These are phyloP conservation scores for Oxygymnocypris stewartii DNA, from an alignment of 2,113 vertebrate genomes.

Conservation along the genomic window DNA sequence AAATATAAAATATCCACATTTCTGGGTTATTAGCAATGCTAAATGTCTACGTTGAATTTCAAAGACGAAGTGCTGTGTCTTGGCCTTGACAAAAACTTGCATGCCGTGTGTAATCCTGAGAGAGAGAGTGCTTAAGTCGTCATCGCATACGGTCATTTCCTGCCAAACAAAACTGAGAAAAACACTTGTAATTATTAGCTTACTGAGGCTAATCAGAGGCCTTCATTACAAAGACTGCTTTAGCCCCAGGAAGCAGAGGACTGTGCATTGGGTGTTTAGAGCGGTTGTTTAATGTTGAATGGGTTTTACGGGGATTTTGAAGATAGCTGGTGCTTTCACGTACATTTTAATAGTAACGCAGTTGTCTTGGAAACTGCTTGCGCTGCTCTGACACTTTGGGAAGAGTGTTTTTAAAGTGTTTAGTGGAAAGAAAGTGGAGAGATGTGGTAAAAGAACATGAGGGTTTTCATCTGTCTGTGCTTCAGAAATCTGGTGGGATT, in stretches of 20 bases:
- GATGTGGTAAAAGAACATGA: constrained; percentile 15
- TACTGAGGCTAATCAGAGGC: constrained; percentile 29
- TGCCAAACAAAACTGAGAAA: constrained; percentile 1
- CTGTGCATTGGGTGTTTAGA: not conserved
- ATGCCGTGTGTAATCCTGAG: not conserved
- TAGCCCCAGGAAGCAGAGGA: not conserved
- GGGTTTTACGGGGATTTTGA: constrained; percentile 28
- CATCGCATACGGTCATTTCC: constrained; percentile 5
- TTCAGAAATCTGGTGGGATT: constrained; percentile 27
- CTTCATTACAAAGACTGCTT: constrained; percentile 19
- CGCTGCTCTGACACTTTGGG: not conserved
- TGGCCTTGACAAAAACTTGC: not conserved
- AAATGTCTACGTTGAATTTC: not conserved
- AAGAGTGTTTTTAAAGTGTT: constrained; percentile 7
- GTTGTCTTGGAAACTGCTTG: constrained; percentile 40
- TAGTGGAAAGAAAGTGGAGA: not conserved
- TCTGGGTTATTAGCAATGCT: not conserved
- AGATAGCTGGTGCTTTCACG: constrained; percentile 7
- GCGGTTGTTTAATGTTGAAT: constrained; percentile 18
- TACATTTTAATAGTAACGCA: constrained; percentile 3
- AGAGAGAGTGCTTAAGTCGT: not conserved
- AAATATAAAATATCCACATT: not conserved
- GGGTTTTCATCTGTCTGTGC: constrained; percentile 4
- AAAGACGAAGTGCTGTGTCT: not conserved
- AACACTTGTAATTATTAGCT: constrained; percentile 25